Percentiles rank a stretch among this genome's conserved stretches.
These are phyloP conservation scores for Chromis chromis DNA, from an alignment of 2,797 vertebrate species.

Conservation along the genomic window DNA sequence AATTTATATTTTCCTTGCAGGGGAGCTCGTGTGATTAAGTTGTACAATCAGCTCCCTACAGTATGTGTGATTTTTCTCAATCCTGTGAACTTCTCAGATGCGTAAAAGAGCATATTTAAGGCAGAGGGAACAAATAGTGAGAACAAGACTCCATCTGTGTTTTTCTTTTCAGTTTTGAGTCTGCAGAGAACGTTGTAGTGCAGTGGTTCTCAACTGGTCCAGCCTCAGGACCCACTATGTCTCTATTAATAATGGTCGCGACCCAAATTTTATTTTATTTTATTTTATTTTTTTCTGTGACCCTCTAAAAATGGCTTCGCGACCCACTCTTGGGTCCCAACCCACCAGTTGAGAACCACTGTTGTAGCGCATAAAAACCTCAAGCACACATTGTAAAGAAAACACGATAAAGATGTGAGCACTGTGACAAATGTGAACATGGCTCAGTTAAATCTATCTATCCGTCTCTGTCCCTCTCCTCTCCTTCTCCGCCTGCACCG, in stretches of 20 bases:
- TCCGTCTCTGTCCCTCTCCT: constrained; percentile 34
- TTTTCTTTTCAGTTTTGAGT: constrained; percentile 3
- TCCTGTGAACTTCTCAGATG: constrained; percentile 13
- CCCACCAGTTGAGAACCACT: too few species aligned
- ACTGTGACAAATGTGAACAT: constrained; percentile 17
- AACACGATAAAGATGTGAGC: constrained; percentile 19
- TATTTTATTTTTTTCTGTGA: too few species aligned
- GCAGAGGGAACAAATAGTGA: not conserved
- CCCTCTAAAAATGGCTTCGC: too few species aligned
- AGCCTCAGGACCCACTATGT: too few species aligned
- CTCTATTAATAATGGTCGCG: too few species aligned
- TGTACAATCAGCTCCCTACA: constrained; percentile 23
- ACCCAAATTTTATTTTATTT: too few species aligned
- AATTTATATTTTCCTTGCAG: not conserved
- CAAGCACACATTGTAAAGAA: not conserved
- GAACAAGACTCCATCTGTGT: not conserved
- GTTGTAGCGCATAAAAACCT: not conserved
- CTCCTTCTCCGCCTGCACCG: constrained; percentile 46
- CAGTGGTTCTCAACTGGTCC: too few species aligned
- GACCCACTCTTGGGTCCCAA: too few species aligned
- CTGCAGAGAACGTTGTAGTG: constrained; percentile 2
- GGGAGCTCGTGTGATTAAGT: constrained; percentile 15
- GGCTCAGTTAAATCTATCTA: constrained; percentile 27
- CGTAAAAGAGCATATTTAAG: not conserved
- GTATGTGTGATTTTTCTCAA: not conserved